These are phyloP conservation scores for Sarcophilus harrisii DNA, from an alignment of 2,797 vertebrate genomes.

Conservation along the genomic window DNA sequence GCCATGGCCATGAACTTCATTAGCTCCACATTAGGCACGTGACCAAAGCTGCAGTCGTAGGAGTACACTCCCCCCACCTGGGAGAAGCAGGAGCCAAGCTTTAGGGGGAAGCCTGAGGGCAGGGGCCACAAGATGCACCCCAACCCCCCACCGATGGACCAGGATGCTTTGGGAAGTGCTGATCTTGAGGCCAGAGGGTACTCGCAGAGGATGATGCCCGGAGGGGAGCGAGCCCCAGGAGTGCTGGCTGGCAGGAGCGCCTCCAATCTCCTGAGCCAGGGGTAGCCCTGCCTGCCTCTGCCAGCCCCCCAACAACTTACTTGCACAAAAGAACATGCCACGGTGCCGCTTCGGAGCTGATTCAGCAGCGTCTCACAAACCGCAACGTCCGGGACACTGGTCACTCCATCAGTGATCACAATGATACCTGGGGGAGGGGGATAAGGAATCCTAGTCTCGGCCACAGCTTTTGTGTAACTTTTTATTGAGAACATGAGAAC, in stretches of 20 bases:
- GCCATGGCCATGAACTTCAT: slow-evolving; percentile 99
- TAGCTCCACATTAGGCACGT: slow-evolving; percentile 97
- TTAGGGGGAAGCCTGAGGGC: background rate
- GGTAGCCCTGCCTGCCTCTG: background rate
- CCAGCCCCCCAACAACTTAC: slow-evolving; percentile 80
- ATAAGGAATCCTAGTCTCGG: no score
- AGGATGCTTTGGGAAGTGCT: background rate
- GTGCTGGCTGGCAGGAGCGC: background rate
- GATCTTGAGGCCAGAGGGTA: background rate
- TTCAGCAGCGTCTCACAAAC: slow-evolving; percentile 97
- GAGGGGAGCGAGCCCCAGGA: background rate
- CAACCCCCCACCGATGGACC: background rate
- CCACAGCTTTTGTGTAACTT: no score
- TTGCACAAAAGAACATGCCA: slow-evolving; percentile 98
- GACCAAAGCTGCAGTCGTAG: slow-evolving; percentile 98
- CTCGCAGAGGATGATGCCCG: background rate
- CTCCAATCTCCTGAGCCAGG: background rate
- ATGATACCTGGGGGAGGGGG: slow-evolving; percentile 91
- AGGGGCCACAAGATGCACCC: background rate
- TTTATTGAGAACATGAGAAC: no score
- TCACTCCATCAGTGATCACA: slow-evolving; percentile 98
- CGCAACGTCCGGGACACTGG: slow-evolving; percentile 96
- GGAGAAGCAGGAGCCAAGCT: slow-evolving; percentile 40
- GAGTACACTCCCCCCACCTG: slow-evolving; percentile 98
- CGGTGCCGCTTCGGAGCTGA: slow-evolving; percentile 96